Evolutionary conservation across 2,888 invertebrate genomes (phyloP), one percentile per base, ranked within the genome.

Genomic region (Dolichopus griseipennis): DNA sequence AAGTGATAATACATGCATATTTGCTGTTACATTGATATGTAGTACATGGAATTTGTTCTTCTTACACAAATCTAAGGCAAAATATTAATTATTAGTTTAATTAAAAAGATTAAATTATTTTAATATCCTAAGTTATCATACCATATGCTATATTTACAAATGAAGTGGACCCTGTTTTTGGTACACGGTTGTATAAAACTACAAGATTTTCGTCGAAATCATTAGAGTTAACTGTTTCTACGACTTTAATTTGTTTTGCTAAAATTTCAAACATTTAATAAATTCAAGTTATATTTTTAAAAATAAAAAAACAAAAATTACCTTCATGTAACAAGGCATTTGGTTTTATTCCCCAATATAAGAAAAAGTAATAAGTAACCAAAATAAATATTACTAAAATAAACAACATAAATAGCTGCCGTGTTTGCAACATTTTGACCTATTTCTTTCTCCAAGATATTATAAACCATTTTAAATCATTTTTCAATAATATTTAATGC

Each of bases 141-240:
- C 52, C 92, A 77, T 94, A 93, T 2, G 91, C 91, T 69, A 93
- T 87, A 72, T 93, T 93, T 70, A 93, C 94, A 79, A 97, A 95
- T 82, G 95, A 95, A 10, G 97, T 97, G 22, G 97, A 97, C 20
- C 94, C 97, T 43, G 97, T 97, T 83, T 97, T 97, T 10, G 97
- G 97, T 69, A 97, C 95, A 75, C 97, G 87, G 82, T 97, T 97
- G 81, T 97, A 97, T 74, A 97, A 90, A 71, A 97, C 86, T 66
- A 96, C 87, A 71, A 90, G 78, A 76, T 91, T 87, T 76, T 91
- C 88, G 68, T 85, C 85, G 74, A 81, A 82, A 69, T 79, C 77
- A 12, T 12, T 18, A 6, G n/a, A 12, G 18, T 52, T 52, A 12
- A 15, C 6, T 6, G 15, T n/a, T 12, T 52, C 52, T 52, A n/a